Evolutionary conservation across 2,797 vertebrate species (phyloP), one percentile per base, ranked within the genome.

Genomic region (Mormyrops attenuatus): DNA sequence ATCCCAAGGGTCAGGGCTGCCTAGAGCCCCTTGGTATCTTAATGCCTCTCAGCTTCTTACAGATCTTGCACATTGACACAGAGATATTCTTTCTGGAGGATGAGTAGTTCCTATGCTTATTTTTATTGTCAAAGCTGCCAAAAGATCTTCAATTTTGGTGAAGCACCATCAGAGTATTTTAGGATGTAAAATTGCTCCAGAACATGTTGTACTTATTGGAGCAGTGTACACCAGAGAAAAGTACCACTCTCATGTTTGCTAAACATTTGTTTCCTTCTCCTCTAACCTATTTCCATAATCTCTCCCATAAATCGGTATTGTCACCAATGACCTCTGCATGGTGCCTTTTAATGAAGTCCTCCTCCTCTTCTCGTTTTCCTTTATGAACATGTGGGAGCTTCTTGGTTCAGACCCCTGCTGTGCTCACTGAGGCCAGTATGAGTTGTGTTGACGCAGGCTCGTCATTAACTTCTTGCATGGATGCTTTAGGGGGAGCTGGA

Each of bases 401-500:
- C 52, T 80, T 8, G 49, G n/a, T 88, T 82, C 7, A 44, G 30
- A 34, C 6, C 38, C 47, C 53, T 89, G 82, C 57, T 50, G 84
- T 85, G 57, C n/a, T 15, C 41, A 15, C 0, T 38, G n/a, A 20
- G 50, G 60, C 34, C 26, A 41, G 30, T 17, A 3, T 87, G 84
- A 89, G 26, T 15, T 52, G 22, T 66, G 20, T 60, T 44, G 44
- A 17, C 22, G 0, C 52, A 22, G 49, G 30, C 34, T 49, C 30
- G 0, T 82, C 41, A 82, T 73, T 89, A 85, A 90, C 82, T 52
- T 88, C 17, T 90, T 53, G 44, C 60, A 34, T 55, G 44, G 92
- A 66, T 30, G 93, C 97, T 97, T 93, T 93, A 99, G 98, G 98
- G 98, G 85, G 98, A 99, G 97, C 95, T 99, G 91, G 98, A 99